phyloP scores from a whole-genome alignment of 2,113 vertebrate genomes.

The Romanogobio albipinnatus region DNA sequence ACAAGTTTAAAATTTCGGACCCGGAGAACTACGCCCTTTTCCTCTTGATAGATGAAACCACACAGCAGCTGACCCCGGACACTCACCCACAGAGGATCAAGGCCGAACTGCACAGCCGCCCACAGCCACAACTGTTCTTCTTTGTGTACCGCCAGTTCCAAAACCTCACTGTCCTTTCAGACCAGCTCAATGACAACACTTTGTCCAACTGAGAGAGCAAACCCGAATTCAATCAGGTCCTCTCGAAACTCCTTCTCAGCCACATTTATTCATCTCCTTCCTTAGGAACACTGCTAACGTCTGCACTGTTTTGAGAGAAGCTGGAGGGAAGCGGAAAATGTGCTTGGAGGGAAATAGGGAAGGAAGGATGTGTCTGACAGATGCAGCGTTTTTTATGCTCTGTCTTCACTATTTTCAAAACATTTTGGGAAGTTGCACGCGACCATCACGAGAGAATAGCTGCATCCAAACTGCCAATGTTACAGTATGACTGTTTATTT shows the following conservation, averaged over 20 bases:
- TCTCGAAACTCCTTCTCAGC: slow-evolving; percentile 34
- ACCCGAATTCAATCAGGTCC: not conserved
- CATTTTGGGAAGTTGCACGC: slow-evolving; percentile 48
- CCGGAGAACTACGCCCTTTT: slow-evolving; percentile 88
- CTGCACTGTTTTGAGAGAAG: slow-evolving; percentile 37
- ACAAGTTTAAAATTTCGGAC: slow-evolving; percentile 87
- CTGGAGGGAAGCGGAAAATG: slow-evolving; percentile 52
- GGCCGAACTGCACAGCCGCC: slow-evolving; percentile 89
- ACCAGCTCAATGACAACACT: slow-evolving; percentile 44
- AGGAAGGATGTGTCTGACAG: slow-evolving; percentile 62
- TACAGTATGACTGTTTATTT: slow-evolving; percentile 15
- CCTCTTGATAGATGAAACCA: slow-evolving; percentile 87
- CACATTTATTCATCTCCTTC: slow-evolving; percentile 46
- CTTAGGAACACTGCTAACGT: slow-evolving; percentile 10
- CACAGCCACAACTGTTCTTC: slow-evolving; percentile 82
- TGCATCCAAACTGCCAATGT: slow-evolving; percentile 17
- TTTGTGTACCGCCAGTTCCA: slow-evolving; percentile 87
- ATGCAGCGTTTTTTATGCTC: slow-evolving; percentile 49
- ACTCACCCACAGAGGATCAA: slow-evolving; percentile 96
- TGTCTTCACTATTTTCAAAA: slow-evolving; percentile 41
- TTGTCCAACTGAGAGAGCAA: slow-evolving; percentile 42
- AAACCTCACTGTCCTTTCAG: slow-evolving; percentile 57
- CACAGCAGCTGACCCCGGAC: slow-evolving; percentile 92
- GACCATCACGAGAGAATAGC: slow-evolving; percentile 43
- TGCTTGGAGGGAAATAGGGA: slow-evolving; percentile 54